phyloP scores from a whole-genome alignment of 2,888 invertebrate genomes.

The Xiphydria camelus region DNA sequence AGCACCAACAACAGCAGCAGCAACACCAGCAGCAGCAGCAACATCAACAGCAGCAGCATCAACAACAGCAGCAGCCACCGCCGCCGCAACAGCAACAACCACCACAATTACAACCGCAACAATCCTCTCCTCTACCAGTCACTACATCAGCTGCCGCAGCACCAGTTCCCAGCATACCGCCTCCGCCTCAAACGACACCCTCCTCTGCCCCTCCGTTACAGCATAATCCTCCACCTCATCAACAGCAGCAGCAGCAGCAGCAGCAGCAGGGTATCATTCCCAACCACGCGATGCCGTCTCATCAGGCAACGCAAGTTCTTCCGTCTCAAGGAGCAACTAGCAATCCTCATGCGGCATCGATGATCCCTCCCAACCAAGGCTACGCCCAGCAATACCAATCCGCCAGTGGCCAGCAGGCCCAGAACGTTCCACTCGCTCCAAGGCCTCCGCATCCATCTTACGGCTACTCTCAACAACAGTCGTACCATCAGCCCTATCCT shows the following conservation, averaged over 20 bases:
- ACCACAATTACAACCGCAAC: conserved; percentile 38
- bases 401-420: conserved; percentile 53
- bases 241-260: conserved; percentile 24
- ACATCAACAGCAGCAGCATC: conserved; percentile 24
- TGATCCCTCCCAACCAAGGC: conserved; percentile 54
- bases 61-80: conserved; percentile 41
- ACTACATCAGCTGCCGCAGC: conserved; percentile 21
- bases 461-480: conserved; percentile 59
- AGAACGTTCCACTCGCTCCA: conserved; percentile 61
- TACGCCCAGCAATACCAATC: conserved; percentile 56
- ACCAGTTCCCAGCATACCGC: conserved; percentile 24
- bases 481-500: conserved; percentile 59
- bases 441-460: conserved; percentile 63
- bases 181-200: conserved; percentile 28
- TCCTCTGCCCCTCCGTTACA: conserved; percentile 40
- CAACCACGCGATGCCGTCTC: conserved; percentile 51
- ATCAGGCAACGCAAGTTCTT: conserved; percentile 42
- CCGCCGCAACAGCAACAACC: conserved; percentile 55
- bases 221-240: conserved; percentile 39
- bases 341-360: conserved; percentile 44
- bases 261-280: conserved; percentile 44
- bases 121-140: conserved; percentile 24
- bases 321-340: conserved; percentile 47
- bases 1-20: conserved; percentile 32
- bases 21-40: conserved; percentile 24